Base-by-base conservation (phyloP, 2,888 invertebrate species). In the Tupiocoris notatus region DNA sequence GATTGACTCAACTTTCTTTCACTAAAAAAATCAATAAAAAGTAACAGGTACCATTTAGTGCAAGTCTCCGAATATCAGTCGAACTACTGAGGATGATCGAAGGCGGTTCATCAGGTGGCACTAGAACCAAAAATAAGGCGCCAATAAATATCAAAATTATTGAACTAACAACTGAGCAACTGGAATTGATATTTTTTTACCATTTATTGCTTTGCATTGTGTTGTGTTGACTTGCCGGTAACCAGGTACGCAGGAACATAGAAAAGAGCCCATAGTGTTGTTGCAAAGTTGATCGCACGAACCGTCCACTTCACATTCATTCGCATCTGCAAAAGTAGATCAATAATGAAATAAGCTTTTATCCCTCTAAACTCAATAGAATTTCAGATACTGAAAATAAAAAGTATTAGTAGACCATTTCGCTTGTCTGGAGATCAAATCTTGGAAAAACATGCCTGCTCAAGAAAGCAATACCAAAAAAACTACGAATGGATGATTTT, bases 281-380 rank as follows among this genome's bases (percentile, higher is more conserved):
- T 81, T 85, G 84, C 93, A 94, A 57, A 86, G 82, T 85, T 94
- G 94, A 83, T 92, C 89, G 84, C 93, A 94, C 67, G 88, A 84
- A 61, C 88, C 90, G 79, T 90, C 89, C 80, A 88, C 84, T 80
- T 85, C 84, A 85, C 95, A 95, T 85, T 94, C 93, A 85, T 94
- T 88, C 79, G 89, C 88, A 85, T 94, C 94, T 90, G 84, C n/a
- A 56, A 22, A 63, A 59, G 3, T 59, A 59, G 59, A 3, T 7
- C 39, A 39, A 39, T 3, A 12, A 39, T 39, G 12, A 12, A 39
- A 39, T n/a, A n/a, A n/a, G n/a, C n/a, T n/a, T n/a, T n/a, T n/a
- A n/a, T n/a, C n/a, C n/a, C n/a, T n/a, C n/a, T n/a, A n/a, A n/a
- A n/a, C n/a, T n/a, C n/a, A n/a, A n/a, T n/a, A n/a, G n/a, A n/a